Percentiles rank a stretch among this genome's conserved stretches.
Conservation (phyloP, 2,113 vertebrate genomes). For the Delphinus delphis region DNA sequence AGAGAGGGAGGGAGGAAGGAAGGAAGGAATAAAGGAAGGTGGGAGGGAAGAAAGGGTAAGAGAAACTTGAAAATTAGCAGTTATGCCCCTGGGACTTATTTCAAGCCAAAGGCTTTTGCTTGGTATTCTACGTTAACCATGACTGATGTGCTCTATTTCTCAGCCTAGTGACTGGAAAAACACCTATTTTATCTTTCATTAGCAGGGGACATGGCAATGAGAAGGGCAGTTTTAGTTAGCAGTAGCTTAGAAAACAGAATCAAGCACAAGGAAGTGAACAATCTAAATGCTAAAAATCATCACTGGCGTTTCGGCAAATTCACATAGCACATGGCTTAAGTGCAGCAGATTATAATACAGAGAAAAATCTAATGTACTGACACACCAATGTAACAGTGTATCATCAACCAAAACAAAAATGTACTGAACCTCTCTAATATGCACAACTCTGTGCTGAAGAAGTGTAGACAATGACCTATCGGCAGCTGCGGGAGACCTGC, state of each 20-base stretch:
- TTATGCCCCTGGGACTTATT: background rate
- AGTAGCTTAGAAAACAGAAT: background rate
- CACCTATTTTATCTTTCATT: background rate
- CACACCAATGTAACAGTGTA: background rate
- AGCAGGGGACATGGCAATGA: background rate
- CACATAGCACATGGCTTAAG: background rate
- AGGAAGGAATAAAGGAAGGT: background rate
- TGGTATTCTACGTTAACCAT: background rate
- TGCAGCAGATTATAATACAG: background rate
- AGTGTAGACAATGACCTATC: background rate
- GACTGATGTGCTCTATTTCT: background rate
- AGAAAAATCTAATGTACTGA: background rate
- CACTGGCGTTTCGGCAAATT: background rate
- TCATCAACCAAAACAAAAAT: background rate
- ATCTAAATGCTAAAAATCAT: background rate
- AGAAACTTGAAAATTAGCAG: background rate
- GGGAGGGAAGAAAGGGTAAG: background rate
- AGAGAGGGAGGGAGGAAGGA: background rate
- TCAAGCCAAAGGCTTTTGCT: background rate
- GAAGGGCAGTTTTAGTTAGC: background rate
- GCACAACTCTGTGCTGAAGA: background rate
- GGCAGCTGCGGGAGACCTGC: background rate
- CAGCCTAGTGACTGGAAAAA: background rate
- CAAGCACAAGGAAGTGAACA: background rate
- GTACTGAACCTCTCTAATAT: rapidly evolving